Base-by-base conservation (phyloP, 53 echinoderm and acorn worm species). In the Actinopyga echinites region DNA sequence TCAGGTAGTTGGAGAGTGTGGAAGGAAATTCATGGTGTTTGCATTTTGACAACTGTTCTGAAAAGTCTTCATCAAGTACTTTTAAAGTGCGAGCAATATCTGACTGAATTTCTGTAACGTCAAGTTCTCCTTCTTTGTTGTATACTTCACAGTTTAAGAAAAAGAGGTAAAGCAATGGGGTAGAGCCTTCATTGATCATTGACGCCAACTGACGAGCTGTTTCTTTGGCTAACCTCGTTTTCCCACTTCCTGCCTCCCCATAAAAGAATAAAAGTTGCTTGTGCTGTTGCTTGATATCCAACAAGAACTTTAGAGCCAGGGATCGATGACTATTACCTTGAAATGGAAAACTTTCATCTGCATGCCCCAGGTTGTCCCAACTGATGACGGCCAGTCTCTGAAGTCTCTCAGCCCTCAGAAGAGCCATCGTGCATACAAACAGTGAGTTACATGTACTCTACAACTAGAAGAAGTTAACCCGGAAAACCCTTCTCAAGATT, bases 221-320 rank as follows among this genome's bases (percentile, higher is more conserved):
- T 32, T 77, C 25, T 32, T 77, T 77, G 32, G 77, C 77, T 22
- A 77, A 43, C 56, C 77, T 77, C 19, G 77, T 77, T 54, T 77
- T 77, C 17, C 77, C 77, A 32, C 49, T 77, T 13, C 77, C 77
- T 17, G 30, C 54, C 21, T 77, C 77, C 13, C 77, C 77, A 30
- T 29, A 77, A 29, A 77, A 53, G 55, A 77, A 55, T 8, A 77
- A 17, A 1, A 77, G 30, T 32, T 77, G 77, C 32, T 77, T 77
- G 9, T 31, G 56, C 13, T 77, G 77, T 8, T 56, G 10, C 1
- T 17, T 55, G 5, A 77, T 55, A 26, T 30, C 77, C 19, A n/a
- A 15, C 15, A 49, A 55, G 23, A 77, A 77, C 77, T 77, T 77
- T 20, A 26, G 53, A 19, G 77, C 77, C 8, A 49, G 31, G 17